These are phyloP conservation scores for Chitala chitala DNA, from an alignment of 2,113 vertebrate genomes.

Conservation along the genomic window DNA sequence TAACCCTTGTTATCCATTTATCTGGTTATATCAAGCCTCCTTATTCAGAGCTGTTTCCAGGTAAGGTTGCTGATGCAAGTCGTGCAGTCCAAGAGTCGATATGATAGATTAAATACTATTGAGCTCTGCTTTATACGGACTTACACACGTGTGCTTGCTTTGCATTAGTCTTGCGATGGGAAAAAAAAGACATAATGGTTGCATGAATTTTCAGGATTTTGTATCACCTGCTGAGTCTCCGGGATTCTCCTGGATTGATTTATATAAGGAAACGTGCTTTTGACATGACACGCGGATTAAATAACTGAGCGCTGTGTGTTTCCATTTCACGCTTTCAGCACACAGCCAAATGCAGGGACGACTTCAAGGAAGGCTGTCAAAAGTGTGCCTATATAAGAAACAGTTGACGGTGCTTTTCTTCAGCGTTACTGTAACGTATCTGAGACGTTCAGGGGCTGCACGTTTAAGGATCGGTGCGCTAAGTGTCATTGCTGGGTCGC, in stretches of 20 bases:
- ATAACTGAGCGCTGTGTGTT: not conserved
- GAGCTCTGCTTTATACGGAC: not conserved
- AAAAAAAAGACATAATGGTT: not conserved
- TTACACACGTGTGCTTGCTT: not conserved
- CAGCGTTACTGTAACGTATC: not conserved
- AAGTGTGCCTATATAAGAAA: not conserved
- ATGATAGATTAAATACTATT: not conserved
- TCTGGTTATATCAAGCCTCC: constrained; percentile 10
- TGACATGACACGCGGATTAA: not conserved
- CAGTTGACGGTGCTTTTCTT: not conserved
- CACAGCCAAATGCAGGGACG: not conserved
- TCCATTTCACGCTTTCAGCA: not conserved
- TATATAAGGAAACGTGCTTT: not conserved
- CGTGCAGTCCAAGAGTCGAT: not conserved
- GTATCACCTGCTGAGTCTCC: not conserved
- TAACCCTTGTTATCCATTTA: constrained; percentile 1
- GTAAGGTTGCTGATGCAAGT: not conserved
- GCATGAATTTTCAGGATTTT: not conserved
- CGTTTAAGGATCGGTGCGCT: too few species aligned
- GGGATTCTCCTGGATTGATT: not conserved
- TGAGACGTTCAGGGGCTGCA: too few species aligned
- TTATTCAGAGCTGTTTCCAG: not conserved
- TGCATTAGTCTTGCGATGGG: not conserved
- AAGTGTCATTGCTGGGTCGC: not conserved
- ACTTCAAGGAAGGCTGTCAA: not conserved